A percentile compares a stretch with the other conserved stretches of the same genome.
phyloP scores from a whole-genome alignment of 2,113 vertebrate genomes.

The Circaetus gallicus region DNA sequence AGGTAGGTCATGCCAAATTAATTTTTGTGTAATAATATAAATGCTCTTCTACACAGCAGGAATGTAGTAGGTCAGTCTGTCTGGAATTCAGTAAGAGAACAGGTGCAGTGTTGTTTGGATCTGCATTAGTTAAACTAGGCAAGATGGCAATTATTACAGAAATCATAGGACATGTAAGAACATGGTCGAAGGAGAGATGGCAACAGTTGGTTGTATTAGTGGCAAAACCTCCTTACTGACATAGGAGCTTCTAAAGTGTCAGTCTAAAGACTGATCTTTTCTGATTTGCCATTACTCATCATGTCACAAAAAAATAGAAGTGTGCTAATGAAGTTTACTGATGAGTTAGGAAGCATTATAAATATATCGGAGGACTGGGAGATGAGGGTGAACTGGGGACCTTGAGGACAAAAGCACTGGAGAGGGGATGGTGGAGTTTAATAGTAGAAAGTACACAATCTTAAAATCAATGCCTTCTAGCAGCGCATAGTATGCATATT shows the following conservation, averaged over 20 bases:
- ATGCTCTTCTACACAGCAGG: not conserved
- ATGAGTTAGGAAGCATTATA: not conserved
- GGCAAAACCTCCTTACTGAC: not conserved
- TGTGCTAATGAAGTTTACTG: not conserved
- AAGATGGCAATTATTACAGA: not conserved
- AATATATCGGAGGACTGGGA: not conserved
- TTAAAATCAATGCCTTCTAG: not conserved
- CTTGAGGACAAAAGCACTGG: not conserved
- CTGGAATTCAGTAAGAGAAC: not conserved
- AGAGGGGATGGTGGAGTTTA: not conserved
- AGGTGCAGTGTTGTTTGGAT: not conserved
- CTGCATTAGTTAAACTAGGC: not conserved
- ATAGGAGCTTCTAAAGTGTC: not conserved
- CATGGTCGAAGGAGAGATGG: not conserved
- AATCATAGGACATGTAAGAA: not conserved
- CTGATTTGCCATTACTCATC: not conserved
- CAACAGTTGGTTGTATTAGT: not conserved
- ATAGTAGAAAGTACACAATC: not conserved
- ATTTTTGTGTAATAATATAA: not conserved
- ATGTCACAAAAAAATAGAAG: not conserved
- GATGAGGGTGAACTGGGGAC: not conserved
- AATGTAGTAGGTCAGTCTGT: not conserved
- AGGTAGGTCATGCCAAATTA: not conserved
- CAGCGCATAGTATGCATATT: fast-evolving
- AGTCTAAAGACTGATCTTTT: not conserved